These are phyloP conservation scores for Plebejus argus DNA, from an alignment of 2,888 invertebrate genomes.

Conservation along the genomic window DNA sequence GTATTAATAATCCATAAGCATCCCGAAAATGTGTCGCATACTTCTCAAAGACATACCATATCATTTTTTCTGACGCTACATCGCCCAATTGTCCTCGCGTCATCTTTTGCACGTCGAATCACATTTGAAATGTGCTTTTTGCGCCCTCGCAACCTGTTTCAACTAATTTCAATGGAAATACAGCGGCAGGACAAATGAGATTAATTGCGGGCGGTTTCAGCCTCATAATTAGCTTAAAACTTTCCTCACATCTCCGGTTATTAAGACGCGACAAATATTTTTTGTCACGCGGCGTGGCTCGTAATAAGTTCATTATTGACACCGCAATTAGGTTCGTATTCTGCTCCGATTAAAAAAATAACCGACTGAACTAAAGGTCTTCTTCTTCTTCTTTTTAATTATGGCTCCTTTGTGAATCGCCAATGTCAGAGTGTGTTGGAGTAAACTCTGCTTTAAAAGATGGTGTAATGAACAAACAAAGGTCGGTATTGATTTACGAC, in stretches of 20 bases:
- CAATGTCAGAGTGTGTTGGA: too few relatives aligned
- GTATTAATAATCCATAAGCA: conserved; percentile 18
- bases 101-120: conserved; percentile 74
- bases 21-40: conserved; percentile 9
- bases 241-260: conserved; percentile 46
- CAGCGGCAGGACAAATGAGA: conserved; percentile 63
- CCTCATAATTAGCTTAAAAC: conserved; percentile 57
- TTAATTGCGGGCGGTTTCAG: conserved; percentile 58
- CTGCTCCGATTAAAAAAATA: conserved; percentile 61
- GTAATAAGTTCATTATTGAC: conserved; percentile 31
- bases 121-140: conserved; percentile 53
- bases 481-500: conserved; percentile 70
- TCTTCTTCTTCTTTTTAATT: too few relatives aligned
- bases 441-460: too few relatives aligned
- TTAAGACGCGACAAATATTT: conserved; percentile 42
- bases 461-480: too few relatives aligned
- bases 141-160: conserved; percentile 58
- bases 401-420: too few relatives aligned
- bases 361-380: conserved; percentile 70
- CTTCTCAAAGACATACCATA: conserved; percentile 12
- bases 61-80: conserved; percentile 52
- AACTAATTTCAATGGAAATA: conserved; percentile 72
- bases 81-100: conserved; percentile 73
- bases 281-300: conserved; percentile 34
- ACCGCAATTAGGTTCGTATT: conserved; percentile 66